These are phyloP conservation scores for Anthopleura sola DNA, from an alignment of 64 coral and sea anemone genomes.

Conservation along the genomic window DNA sequence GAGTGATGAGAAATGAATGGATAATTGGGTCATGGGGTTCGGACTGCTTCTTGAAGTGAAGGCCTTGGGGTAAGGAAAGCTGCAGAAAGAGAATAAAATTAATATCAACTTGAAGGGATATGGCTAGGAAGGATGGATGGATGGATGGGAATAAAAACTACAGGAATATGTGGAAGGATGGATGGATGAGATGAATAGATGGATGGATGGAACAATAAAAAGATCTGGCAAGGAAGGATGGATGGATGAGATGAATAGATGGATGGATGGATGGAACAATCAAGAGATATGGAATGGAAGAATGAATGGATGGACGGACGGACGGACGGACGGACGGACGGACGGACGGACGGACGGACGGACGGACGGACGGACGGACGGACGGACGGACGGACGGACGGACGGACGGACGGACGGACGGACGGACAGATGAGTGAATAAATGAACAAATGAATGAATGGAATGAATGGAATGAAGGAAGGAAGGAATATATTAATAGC, in stretches of 20 bases:
- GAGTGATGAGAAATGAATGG: constrained; percentile 96
- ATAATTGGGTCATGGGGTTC: constrained; percentile 67
- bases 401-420: background rate
- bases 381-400: background rate
- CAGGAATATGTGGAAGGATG: no score
- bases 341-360: background rate
- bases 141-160: background rate
- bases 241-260: background rate
- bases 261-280: background rate
- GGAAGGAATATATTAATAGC: background rate
- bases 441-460: background rate
- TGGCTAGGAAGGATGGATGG: background rate
- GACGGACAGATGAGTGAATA: background rate
- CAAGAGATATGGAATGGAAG: no score
- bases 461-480: background rate
- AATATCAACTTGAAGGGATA: background rate
- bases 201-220: no score
- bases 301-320: background rate
- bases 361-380: background rate
- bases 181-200: background rate
- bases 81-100: constrained; percentile 22
- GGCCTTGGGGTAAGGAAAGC: constrained; percentile 78
- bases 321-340: background rate
- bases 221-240: background rate
- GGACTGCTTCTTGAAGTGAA: constrained; percentile 71